Conservation (phyloP, 2,113 vertebrate species). For the Struthidea cinerea region DNA sequence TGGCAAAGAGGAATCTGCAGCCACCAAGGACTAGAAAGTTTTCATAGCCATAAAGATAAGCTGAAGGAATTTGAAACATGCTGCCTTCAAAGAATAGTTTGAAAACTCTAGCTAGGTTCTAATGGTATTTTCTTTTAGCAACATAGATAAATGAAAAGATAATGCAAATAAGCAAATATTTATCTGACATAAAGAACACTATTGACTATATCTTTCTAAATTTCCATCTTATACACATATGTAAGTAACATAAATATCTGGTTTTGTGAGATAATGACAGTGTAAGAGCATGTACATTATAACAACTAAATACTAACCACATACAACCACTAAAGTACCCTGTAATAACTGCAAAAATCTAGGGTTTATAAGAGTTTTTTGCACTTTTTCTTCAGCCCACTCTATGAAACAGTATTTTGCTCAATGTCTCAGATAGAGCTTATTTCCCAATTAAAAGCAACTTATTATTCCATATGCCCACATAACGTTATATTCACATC, state of each 20-base stretch:
- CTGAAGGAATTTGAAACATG: not conserved
- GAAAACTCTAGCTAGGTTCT: not conserved
- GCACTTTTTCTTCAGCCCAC: not conserved
- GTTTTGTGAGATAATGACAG: not conserved
- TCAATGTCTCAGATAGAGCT: not conserved
- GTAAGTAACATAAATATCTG: not conserved
- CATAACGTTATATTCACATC: not conserved
- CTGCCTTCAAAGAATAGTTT: not conserved
- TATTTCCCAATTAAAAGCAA: not conserved
- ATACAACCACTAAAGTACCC: not conserved
- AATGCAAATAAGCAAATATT: not conserved
- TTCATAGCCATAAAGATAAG: not conserved
- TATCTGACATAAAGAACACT: not conserved
- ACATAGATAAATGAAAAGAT: not conserved
- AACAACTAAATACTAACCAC: not conserved
- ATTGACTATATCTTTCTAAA: not conserved
- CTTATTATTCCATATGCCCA: not conserved
- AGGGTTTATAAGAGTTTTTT: not conserved
- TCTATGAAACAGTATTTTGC: not conserved
- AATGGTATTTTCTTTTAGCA: not conserved
- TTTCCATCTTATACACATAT: not conserved
- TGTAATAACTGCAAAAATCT: not conserved
- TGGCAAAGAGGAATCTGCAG: not conserved
- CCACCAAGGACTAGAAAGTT: not conserved
- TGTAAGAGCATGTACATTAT: not conserved